Conservation (phyloP, 2,888 invertebrate species). For the Mythimna albipuncta region DNA sequence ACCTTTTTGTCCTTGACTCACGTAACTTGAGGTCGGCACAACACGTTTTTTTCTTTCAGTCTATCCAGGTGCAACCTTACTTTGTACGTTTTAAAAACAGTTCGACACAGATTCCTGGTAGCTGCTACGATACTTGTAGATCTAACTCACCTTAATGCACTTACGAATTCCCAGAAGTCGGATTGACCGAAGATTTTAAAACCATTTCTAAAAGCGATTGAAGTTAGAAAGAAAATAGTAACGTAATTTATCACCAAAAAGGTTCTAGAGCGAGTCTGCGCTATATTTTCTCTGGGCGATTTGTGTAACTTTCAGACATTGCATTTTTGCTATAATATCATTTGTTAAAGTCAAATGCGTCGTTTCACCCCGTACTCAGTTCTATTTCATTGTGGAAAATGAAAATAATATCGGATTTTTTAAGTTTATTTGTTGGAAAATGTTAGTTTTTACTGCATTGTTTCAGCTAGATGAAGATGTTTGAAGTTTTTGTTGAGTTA, state of each 20-base stretch:
- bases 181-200: conserved; percentile 33
- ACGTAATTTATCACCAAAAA: conserved; percentile 59
- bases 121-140: neutral
- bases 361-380: conserved; percentile 64
- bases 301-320: conserved; percentile 58
- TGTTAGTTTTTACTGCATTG: conserved; percentile 35
- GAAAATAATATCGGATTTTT: conserved; percentile 61
- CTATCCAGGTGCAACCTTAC: too few relatives aligned
- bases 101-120: neutral
- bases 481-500: conserved; percentile 6
- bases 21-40: too few relatives aligned
- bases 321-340: conserved; percentile 65
- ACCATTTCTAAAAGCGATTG: conserved; percentile 47
- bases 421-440: conserved; percentile 41
- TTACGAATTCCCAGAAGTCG: conserved; percentile 8
- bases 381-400: conserved; percentile 54
- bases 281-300: conserved; percentile 56
- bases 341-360: conserved; percentile 70
- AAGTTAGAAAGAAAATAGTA: conserved; percentile 48
- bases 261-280: conserved; percentile 48
- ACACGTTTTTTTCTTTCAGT: too few relatives aligned
- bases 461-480: conserved; percentile 12
- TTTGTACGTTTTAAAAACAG: too few relatives aligned
- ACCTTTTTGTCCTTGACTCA: too few relatives aligned
- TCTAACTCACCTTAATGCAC: conserved; percentile 25